Percentiles rank a stretch among this genome's conserved stretches.
phyloP scores from a whole-genome alignment of 2,888 invertebrate species.

The Temnothorax rugatulus region DNA sequence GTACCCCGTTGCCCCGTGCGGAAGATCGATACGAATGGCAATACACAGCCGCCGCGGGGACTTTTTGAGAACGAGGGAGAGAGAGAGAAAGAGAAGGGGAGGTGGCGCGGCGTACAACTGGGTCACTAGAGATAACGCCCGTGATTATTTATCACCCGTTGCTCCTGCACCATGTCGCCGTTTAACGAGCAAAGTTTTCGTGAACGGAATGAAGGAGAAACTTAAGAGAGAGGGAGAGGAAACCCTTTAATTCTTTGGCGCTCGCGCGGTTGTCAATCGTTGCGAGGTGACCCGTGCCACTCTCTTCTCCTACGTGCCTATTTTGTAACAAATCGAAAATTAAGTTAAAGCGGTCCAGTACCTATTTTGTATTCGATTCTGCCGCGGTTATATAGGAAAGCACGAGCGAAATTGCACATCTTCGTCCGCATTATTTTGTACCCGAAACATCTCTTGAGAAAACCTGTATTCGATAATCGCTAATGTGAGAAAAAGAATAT shows the following conservation, averaged over 20 bases:
- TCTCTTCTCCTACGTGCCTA: neutral
- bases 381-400: too few relatives aligned
- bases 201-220: neutral
- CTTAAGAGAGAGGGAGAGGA: neutral
- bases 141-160: constrained; percentile 51
- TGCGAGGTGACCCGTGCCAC: neutral
- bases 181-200: constrained; percentile 50
- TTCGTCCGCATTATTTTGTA: neutral
- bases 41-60: constrained; percentile 11
- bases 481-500: neutral
- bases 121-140: constrained; percentile 53
- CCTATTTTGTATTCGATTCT: neutral
- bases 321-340: neutral
- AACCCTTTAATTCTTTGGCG: neutral
- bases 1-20: neutral
- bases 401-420: neutral
- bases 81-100: neutral
- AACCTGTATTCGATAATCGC: neutral
- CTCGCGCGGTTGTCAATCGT: neutral
- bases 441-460: too few relatives aligned
- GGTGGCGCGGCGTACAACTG: constrained; percentile 30
- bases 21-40: constrained; percentile 49
- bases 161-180: neutral
- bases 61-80: constrained; percentile 24
- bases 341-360: too few relatives aligned